Percentiles rank a stretch among this genome's conserved stretches.
Conservation (phyloP, 2,113 vertebrate genomes). For the Zapornia atra region DNA sequence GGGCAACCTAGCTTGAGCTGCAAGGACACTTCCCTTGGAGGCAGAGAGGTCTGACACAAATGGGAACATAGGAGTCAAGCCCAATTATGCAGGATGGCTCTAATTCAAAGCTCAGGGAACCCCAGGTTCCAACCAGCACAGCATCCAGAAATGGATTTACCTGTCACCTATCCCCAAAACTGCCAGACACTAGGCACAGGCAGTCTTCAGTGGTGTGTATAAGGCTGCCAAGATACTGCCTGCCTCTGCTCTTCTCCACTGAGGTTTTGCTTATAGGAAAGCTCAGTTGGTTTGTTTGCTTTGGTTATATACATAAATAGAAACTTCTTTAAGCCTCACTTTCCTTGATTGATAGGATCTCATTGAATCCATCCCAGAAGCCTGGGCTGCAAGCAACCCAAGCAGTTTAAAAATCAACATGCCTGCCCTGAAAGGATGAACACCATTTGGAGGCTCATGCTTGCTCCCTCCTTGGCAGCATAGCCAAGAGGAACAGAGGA, state of each 20-base stretch:
- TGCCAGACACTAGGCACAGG: neutral
- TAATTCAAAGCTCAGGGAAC: neutral
- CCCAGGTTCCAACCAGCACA: neutral
- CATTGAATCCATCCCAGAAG: neutral
- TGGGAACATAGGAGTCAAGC: neutral
- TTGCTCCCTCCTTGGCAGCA: neutral
- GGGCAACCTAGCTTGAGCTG: neutral
- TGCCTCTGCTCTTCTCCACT: neutral
- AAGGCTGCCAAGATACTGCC: neutral
- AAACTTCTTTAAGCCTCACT: neutral
- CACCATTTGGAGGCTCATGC: neutral
- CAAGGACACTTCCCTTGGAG: neutral
- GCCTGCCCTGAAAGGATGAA: neutral
- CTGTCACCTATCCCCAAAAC: neutral
- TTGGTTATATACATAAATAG: neutral
- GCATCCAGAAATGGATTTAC: neutral
- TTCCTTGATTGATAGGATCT: neutral
- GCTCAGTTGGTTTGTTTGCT: neutral
- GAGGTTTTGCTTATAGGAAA: neutral
- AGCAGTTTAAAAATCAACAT: neutral
- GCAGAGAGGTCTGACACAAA: neutral
- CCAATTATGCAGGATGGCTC: neutral
- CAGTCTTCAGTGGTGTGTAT: neutral
- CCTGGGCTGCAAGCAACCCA: neutral
- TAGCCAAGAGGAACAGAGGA: neutral